Conservation (phyloP, 2,113 vertebrate genomes). For the Plestiodon gilberti region DNA sequence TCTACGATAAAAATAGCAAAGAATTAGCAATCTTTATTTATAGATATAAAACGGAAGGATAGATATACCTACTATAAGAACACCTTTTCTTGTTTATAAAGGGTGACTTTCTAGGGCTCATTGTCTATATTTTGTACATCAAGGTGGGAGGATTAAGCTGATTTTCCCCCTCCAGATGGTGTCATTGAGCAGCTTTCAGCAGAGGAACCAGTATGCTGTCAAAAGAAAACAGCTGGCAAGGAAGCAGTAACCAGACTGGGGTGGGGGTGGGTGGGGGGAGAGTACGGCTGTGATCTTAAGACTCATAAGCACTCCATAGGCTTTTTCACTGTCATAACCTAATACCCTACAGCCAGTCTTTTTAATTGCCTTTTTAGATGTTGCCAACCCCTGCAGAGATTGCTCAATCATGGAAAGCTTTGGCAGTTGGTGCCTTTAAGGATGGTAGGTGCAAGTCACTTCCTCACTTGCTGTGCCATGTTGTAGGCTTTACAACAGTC, state of each 20-base stretch:
- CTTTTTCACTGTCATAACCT: background rate
- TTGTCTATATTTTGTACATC: fast-evolving
- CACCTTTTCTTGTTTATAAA: background rate
- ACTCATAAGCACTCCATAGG: fast-evolving
- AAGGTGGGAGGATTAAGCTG: background rate
- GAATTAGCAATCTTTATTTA: too few species aligned
- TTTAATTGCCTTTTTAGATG: fast-evolving
- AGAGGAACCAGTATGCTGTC: background rate
- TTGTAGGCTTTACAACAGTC: background rate
- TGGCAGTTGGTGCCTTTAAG: background rate
- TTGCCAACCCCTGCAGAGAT: background rate
- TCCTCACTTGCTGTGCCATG: background rate
- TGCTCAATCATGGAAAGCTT: background rate
- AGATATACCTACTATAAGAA: background rate
- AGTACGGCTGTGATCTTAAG: fast-evolving
- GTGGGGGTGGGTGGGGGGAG: background rate
- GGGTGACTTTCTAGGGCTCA: background rate
- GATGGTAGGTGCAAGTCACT: background rate
- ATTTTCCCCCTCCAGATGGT: background rate
- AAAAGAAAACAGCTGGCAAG: background rate
- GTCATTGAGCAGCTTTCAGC: background rate
- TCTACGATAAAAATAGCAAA: background rate
- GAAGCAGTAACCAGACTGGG: background rate
- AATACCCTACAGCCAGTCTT: fast-evolving
- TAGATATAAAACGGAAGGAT: background rate